Evolutionary conservation across 2,888 invertebrate species (phyloP), one percentile per base, ranked within the genome.

Genomic region (Hydroisotoma schaefferi): DNA sequence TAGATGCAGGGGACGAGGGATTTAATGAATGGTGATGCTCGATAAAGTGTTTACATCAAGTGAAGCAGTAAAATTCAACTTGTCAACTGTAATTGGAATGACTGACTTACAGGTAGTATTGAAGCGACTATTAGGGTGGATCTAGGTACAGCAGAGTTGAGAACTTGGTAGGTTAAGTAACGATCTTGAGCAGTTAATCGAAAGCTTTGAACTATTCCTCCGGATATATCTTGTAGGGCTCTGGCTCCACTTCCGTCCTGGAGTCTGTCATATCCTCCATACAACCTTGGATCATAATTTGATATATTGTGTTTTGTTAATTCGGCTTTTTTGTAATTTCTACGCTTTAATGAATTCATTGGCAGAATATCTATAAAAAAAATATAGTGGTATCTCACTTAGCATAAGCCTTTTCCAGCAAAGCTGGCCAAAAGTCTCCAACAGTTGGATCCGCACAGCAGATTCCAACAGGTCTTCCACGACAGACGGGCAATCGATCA

Each of bases 401-500:
- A 67, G 88, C 88, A 76, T 88, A 88, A 10, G 88, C 88, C 78
- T 88, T 88, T 77, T 89, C 89, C 46, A 89, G 77, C 49, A 89
- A 80, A 23, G 88, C 84, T 43, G 86, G 83, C 85, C 88, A 88
- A 80, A 87, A 88, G 77, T 89, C 87, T 15, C 80, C 78, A 74
- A 83, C 83, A 2, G 73, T 61, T 18, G 75, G 74, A 53, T 78
- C 78, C 20, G 82, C 78, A 73, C 83, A 84, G 68, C 82, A 82
- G 56, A 84, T 80, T 73, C 82, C 83, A 53, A 86, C 80, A 25
- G 85, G 80, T 57, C 84, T 79, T 49, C 84, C 84, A 73, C 83
- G 83, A 75, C 83, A 82, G 12, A 85, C 84, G 44, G 89, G 88
- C 73, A 89, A 79, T 72, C 84, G 81, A 77, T 89, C 89, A 77